These are phyloP conservation scores for Andrena haemorrhoa DNA, from an alignment of 2,888 invertebrate species.

Conservation along the genomic window DNA sequence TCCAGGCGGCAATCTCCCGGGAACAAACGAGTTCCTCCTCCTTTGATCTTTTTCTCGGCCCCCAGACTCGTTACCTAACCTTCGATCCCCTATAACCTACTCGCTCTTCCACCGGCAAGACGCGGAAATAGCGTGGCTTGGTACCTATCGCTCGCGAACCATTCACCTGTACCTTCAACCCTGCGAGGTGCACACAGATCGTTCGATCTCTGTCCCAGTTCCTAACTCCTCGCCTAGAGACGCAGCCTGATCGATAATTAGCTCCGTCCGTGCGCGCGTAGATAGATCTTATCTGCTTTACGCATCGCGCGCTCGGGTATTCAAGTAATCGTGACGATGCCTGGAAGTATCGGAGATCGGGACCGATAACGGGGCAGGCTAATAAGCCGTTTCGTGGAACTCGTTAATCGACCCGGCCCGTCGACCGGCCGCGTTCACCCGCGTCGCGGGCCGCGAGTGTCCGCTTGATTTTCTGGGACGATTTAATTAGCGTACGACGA, in stretches of 20 bases:
- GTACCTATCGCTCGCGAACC: constrained; percentile 16
- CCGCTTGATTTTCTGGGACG: constrained; percentile 35
- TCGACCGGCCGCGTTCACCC: not conserved
- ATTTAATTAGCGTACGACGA: constrained; percentile 38
- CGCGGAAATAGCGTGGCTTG: not conserved
- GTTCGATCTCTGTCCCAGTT: constrained; percentile 2
- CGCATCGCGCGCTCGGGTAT: constrained; percentile 9
- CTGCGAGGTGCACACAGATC: not conserved
- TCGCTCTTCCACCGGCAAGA: not conserved
- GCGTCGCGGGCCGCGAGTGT: not conserved
- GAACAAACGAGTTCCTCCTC: constrained; percentile 37
- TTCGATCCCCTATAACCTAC: constrained; percentile 27
- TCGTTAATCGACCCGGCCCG: constrained; percentile 51
- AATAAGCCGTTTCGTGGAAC: constrained; percentile 59
- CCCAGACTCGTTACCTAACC: constrained; percentile 29
- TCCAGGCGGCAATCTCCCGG: constrained; percentile 34
- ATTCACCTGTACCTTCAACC: constrained; percentile 19
- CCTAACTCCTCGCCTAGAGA: constrained; percentile 8
- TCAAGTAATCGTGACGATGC: constrained; percentile 32
- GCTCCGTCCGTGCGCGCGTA: constrained; percentile 15
- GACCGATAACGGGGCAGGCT: constrained; percentile 35
- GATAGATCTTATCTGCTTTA: constrained; percentile 9
- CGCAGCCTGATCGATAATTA: constrained; percentile 47
- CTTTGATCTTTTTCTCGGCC: constrained; percentile 25
- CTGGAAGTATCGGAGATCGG: constrained; percentile 40